Conservation (phyloP, 2,888 invertebrate species). For the Molorchus minor region DNA sequence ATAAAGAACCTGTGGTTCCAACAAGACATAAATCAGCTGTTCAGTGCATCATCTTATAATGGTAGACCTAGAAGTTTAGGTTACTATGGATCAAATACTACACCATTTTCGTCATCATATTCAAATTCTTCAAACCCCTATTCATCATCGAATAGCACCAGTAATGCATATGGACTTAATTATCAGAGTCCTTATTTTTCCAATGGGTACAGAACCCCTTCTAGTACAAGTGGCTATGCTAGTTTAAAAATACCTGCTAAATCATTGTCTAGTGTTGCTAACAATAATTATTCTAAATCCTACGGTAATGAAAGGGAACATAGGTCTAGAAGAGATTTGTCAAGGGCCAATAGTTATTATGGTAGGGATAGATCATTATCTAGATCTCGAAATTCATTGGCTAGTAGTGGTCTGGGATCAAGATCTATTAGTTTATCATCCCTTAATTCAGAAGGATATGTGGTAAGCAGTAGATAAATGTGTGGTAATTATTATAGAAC, state of each 20-base stretch:
- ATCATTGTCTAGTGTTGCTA: constrained; percentile 67
- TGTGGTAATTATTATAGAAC: too few species aligned
- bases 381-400: constrained; percentile 54
- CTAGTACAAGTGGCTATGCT: constrained; percentile 68
- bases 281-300: constrained; percentile 62
- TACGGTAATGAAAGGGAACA: constrained; percentile 61
- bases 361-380: constrained; percentile 54
- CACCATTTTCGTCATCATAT: constrained; percentile 33
- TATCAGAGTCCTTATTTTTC: constrained; percentile 63
- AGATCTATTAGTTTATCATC: constrained; percentile 74
- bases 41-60: constrained; percentile 44
- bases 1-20: constrained; percentile 54
- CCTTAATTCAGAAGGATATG: constrained; percentile 83
- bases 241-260: constrained; percentile 72
- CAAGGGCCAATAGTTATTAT: constrained; percentile 50
- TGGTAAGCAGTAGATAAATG: constrained; percentile 66
- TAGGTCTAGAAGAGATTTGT: constrained; percentile 56
- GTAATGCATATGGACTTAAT: constrained; percentile 47
- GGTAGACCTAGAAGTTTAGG: constrained; percentile 56
- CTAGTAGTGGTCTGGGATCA: constrained; percentile 60
- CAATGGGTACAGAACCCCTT: constrained; percentile 66
- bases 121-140: constrained; percentile 40
- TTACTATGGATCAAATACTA: constrained; percentile 50
- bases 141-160: constrained; percentile 37
- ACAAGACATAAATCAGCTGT: constrained; percentile 56